These are phyloP conservation scores for Aplodontia rufa DNA, from an alignment of 2,113 vertebrate species.

Conservation along the genomic window DNA sequence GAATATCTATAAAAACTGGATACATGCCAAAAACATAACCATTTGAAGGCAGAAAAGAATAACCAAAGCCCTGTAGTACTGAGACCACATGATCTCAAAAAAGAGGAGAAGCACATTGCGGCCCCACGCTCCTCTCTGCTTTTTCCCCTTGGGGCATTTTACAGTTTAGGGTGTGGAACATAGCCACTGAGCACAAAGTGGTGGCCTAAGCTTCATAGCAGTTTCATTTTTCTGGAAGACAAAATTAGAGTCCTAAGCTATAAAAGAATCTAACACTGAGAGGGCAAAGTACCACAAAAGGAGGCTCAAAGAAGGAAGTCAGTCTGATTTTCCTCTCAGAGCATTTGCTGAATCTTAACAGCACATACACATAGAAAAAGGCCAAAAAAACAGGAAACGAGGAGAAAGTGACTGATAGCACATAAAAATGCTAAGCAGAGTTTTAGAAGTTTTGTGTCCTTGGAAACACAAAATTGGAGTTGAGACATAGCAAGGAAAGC, in stretches of 20 bases:
- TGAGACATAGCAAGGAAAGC: neutral
- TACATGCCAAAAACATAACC: neutral
- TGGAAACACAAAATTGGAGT: neutral
- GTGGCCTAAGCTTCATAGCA: neutral
- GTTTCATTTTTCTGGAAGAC: neutral
- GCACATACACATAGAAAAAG: neutral
- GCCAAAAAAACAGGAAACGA: neutral
- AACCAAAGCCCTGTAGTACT: neutral
- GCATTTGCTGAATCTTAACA: neutral
- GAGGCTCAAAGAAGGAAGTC: neutral
- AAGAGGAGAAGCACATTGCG: neutral
- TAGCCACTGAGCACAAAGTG: neutral
- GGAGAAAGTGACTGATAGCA: neutral
- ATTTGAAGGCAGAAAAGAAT: neutral
- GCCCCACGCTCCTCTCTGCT: neutral
- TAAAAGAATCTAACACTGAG: neutral
- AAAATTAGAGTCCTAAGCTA: neutral
- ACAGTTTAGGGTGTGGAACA: neutral
- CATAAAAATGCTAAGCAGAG: neutral
- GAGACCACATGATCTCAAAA: neutral
- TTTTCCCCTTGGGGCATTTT: neutral
- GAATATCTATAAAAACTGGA: neutral
- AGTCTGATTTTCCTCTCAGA: neutral
- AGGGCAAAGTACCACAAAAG: neutral
- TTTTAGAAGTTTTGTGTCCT: neutral